Percentiles rank a stretch among this genome's conserved stretches.
phyloP scores from a whole-genome alignment of 2,797 vertebrate genomes.

The Sebastolobus altivelis region DNA sequence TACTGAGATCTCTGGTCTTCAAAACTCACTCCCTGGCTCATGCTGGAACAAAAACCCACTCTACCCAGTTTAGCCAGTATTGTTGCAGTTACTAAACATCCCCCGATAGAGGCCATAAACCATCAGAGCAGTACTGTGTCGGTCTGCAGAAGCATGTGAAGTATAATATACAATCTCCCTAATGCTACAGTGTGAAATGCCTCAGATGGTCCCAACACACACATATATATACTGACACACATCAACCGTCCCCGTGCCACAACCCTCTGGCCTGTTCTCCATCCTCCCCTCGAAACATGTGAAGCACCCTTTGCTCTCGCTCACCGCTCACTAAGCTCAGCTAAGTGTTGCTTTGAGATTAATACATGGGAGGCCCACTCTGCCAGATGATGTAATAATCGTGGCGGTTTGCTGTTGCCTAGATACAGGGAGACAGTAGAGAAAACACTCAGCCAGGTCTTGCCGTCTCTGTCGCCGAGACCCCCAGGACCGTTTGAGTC shows the following conservation, averaged over 20 bases:
- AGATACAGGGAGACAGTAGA: constrained; percentile 65
- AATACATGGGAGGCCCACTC: constrained; percentile 68
- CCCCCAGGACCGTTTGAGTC: constrained; percentile 49
- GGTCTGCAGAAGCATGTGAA: not conserved
- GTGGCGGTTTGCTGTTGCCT: constrained; percentile 77
- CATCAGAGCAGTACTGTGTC: constrained; percentile 2
- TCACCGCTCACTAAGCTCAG: constrained; percentile 57
- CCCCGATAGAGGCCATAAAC: constrained; percentile 3
- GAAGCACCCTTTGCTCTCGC: constrained; percentile 57
- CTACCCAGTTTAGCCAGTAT: not conserved
- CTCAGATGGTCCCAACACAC: not conserved
- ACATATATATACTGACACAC: constrained; percentile 1
- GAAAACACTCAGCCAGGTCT: constrained; percentile 61
- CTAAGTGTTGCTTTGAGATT: constrained; percentile 76
- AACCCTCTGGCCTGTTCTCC: constrained; percentile 26
- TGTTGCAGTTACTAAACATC: constrained; percentile 21
- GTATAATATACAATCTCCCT: not conserved
- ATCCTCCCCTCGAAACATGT: constrained; percentile 47
- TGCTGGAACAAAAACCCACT: not conserved
- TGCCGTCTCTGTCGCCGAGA: constrained; percentile 54
- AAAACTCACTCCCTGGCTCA: not conserved
- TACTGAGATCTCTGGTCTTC: not conserved
- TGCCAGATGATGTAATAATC: constrained; percentile 79
- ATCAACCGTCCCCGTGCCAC: not conserved
- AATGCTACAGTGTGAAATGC: constrained; percentile 5